phyloP scores from a whole-genome alignment of 2,797 vertebrate species.

The Pteronotus mesoamericanus region DNA sequence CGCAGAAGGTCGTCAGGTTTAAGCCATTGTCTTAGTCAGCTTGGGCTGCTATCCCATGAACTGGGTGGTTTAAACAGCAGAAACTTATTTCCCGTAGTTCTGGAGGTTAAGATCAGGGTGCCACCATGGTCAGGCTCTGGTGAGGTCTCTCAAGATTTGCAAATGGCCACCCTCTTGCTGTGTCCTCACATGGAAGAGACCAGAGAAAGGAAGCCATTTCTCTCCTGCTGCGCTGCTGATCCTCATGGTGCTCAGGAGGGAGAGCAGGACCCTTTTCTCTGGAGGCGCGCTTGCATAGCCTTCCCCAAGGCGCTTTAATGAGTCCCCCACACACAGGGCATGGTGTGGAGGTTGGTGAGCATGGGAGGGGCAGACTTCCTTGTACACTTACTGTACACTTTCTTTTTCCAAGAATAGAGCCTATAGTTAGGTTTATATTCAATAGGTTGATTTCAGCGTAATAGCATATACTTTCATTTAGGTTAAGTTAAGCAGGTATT shows the following conservation, averaged over 20 bases:
- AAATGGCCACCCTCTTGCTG: neutral
- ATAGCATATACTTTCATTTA: neutral
- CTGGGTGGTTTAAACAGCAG: neutral
- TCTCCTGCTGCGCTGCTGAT: neutral
- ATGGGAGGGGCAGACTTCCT: neutral
- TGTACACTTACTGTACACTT: neutral
- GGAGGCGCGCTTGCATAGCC: neutral
- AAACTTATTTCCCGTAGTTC: neutral
- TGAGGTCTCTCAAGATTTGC: neutral
- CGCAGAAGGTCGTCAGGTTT: neutral
- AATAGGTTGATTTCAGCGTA: neutral
- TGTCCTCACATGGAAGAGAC: neutral
- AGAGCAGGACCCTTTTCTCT: neutral
- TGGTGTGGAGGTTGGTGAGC: neutral
- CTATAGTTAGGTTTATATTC: neutral
- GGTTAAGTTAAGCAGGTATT: neutral
- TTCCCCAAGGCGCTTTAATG: accelerated
- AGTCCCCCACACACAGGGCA: accelerated
- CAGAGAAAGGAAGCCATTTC: neutral
- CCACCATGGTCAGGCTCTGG: neutral
- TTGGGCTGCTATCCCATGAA: neutral
- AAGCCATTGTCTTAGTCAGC: neutral
- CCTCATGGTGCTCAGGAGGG: neutral
- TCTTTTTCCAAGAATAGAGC: neutral
- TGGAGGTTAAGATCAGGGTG: neutral